Base-by-base conservation (phyloP, 2,888 invertebrate genomes). In the Acleris holmiana region DNA sequence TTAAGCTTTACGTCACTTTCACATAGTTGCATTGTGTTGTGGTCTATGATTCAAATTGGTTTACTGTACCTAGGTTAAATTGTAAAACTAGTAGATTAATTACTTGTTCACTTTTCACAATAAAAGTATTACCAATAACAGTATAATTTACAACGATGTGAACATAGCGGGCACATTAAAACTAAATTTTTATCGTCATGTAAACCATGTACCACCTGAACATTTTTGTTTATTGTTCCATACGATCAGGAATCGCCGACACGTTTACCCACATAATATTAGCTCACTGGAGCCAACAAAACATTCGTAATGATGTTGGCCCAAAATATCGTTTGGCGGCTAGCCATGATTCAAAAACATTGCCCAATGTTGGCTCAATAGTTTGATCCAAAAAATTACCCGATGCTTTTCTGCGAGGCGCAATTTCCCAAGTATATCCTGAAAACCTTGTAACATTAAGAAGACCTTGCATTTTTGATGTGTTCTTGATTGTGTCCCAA, bases 401-500 rank as follows among this genome's bases (percentile, higher is more conserved):
- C 40, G 15, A 19, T 19, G 53, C 19, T 35, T 35, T 3, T 19
- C 18, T 56, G 46, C 51, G 29, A 44, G 18, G 1, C 15, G 51
- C 29, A 21, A 35, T 18, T n/a, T n/a, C 25, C 47, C 10, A 47
- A 21, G 13, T 35, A 35, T 35, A 35, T 35, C 35, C 35, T 35
- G 10, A 35, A 13, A 35, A 35, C 35, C 35, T 35, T 29, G 63
- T 40, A 54, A 8, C 47, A 47, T 48, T 40, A 18, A 35, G 35
- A 51, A 47, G 17, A 49, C 55, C 46, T 46, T 40, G 51, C 40
- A 44, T 50, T 57, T 57, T 53, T 40, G 17, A 29, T 17, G 13
- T 50, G 51, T 57, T 23, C 17, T 44, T 29, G 25, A 13, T 13
- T 10, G 10, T 40, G 63, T 35, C 57, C 57, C 57, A 57, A 63